Base-by-base conservation (phyloP, 2,888 invertebrate genomes). In the Coleophora flavipennella region DNA sequence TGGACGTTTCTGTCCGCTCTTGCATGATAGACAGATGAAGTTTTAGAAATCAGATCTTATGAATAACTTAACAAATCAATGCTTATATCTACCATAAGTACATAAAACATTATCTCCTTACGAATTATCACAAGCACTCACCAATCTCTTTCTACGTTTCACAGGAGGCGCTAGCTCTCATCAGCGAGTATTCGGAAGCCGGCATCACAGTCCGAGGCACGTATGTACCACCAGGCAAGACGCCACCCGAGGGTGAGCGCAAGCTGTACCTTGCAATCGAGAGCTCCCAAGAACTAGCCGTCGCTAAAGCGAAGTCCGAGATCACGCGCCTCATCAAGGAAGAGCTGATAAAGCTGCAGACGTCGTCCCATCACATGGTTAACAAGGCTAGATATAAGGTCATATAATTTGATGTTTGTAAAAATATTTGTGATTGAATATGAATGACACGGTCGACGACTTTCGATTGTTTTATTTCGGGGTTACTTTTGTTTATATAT, bases 171-270 rank as follows among this genome's bases (percentile, higher is more conserved):
- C 79, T 99, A 50, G 97, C 97, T 0, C 95, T 99, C 67, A 98
- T 99, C 59, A 96, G 97, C 36, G 99, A 99, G 74, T 99, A 98
- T 75, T 98, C 98, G 0, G 99, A 99, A 72, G 99, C 99, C 0
- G 99, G 99, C 29, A 93, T 99, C 46, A 98, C 99, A 0, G 99
- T 99, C 0, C 89, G 99, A 33, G 99, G 99, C n/a, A 97, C 97
- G 0, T 96, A 95, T 64, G 96, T 96, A 8, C 92, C 92, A 0
- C 90, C 93, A 1, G 97, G 97, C 43, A 96, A 97, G 70, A 85
- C 88, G 10, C 92, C 95, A 0, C 95, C 96, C 0, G 96, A 96
- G 51, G 96, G 96, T 20, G 99, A 99, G 60, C 86, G 98, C 13
- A 99, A 98, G 67, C 86, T 99, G 1, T 99, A 98, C 77, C 87